phyloP scores from a whole-genome alignment of 2,797 vertebrate species.

The Cephalopachus bancanus region DNA sequence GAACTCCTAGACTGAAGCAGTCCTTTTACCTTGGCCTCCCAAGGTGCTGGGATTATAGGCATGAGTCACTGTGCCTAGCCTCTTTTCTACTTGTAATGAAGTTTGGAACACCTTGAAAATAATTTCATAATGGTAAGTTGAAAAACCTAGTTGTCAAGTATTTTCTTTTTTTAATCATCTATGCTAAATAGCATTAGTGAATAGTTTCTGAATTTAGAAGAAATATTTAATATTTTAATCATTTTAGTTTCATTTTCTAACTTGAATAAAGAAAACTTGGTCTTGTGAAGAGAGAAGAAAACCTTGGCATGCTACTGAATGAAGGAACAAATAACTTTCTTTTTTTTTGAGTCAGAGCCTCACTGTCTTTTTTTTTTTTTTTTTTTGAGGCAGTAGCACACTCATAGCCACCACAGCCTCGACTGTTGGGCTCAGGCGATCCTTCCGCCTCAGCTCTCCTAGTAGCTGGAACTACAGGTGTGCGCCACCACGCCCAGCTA shows the following conservation, averaged over 20 bases:
- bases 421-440: too few relatives aligned
- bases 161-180: conserved; percentile 30
- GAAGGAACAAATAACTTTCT: conserved; percentile 44
- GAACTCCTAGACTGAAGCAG: too few relatives aligned
- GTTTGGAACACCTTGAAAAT: conserved; percentile 38
- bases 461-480: too few relatives aligned
- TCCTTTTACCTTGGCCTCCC: too few relatives aligned
- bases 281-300: conserved; percentile 8
- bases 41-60: too few relatives aligned
- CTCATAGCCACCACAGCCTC: too few relatives aligned
- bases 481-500: too few relatives aligned
- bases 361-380: too few relatives aligned
- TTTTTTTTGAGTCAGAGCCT: too few relatives aligned
- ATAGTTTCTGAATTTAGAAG: conserved; percentile 44
- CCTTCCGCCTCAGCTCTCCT: too few relatives aligned
- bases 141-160: conserved; percentile 31
- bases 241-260: conserved; percentile 55
- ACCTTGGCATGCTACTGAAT: not conserved
- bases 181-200: not conserved
- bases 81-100: not conserved
- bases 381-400: too few relatives aligned
- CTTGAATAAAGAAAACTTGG: conserved; percentile 52
- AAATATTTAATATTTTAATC: conserved; percentile 60
- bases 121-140: conserved; percentile 1
- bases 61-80: too few relatives aligned